Percentiles rank a stretch among this genome's conserved stretches.
Evolutionary conservation across 2,797 vertebrate species (phyloP).

Genomic region (Huso huso): DNA sequence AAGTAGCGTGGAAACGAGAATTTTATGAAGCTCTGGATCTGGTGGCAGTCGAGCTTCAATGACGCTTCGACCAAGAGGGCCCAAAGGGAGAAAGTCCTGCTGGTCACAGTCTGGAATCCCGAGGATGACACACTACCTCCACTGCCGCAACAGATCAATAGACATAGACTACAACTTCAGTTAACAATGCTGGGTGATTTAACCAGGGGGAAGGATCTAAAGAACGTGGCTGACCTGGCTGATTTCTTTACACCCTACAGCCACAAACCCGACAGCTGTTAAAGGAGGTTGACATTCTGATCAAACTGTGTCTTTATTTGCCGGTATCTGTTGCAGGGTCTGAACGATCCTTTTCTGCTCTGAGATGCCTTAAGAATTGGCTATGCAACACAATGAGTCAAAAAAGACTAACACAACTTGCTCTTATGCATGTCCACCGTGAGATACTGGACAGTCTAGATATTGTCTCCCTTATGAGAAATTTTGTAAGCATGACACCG

Average conservation of each 20-base stretch:
- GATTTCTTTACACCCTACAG: constrained; percentile 1
- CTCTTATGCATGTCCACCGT: no score
- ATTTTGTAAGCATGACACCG: no score
- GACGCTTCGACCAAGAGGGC: constrained; percentile 3
- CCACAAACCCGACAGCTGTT: constrained; percentile 14
- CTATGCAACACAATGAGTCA: constrained; percentile 2
- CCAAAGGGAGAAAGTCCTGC: not conserved
- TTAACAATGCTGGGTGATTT: not conserved
- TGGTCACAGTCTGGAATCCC: no score
- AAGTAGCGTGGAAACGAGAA: not conserved
- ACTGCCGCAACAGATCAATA: no score
- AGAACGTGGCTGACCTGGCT: not conserved
- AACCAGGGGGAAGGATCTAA: not conserved
- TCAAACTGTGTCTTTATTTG: constrained; percentile 10
- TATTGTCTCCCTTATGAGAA: no score
- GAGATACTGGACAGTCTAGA: no score
- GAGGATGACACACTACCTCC: no score
- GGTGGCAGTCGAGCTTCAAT: not conserved
- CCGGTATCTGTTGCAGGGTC: constrained; percentile 9
- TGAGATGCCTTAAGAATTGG: constrained; percentile 10
- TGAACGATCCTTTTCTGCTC: constrained; percentile 9
- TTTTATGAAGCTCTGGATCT: constrained; percentile 8
- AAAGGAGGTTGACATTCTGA: constrained; percentile 2
- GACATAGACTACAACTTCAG: no score
- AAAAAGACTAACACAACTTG: no score